Evolutionary conservation across 2,797 vertebrate genomes (phyloP), one percentile per base, ranked within the genome.

Genomic region (Rallus crepitans): DNA sequence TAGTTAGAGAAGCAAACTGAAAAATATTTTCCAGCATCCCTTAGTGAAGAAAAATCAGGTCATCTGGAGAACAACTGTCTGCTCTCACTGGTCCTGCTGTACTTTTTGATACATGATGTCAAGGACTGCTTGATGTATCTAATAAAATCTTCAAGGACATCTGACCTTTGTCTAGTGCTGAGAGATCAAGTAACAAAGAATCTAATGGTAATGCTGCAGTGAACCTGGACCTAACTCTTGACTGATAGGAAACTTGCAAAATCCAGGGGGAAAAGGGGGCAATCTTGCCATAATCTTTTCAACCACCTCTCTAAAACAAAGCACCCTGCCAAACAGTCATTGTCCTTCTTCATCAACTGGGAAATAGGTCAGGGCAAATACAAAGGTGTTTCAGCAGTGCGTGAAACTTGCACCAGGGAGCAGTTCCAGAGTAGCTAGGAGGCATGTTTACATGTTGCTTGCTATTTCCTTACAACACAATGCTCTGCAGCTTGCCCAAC

Each of bases 81-180:
- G 37, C 59, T 83, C 87, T 53, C 59, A 53, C 45, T 42, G 50
- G 61, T 72, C 59, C 59, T 5, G 1, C 25, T 63, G 59, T 31
- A 86, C n/a, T 65, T 91, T 76, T 45, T 73, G 66, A 92, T 63
- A 45, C 23, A 15, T 8, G 19, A 89, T 77, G 71, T 87, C 80
- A 94, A 92, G 56, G 45, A 40, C 45, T 89, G 40, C 82, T 87
- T 78, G 48, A 90, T 20, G 21, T 28, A 90, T 31, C 52, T 39
- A 94, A 75, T 7, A 89, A 83, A 89, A 87, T 55, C 93, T 87
- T 79, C 83, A 78, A 55, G 40, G 71, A 64, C 31, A 40, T 52
- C 64, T 52, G 64, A 92, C 61, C 71, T 89, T 65, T 21, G 10
- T 21, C 70, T 66, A 9, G 17, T 15, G n/a, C 37, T 82, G 68